phyloP scores from a whole-genome alignment of 2,888 invertebrate species.

The Hirtodrosophila cameraria region DNA sequence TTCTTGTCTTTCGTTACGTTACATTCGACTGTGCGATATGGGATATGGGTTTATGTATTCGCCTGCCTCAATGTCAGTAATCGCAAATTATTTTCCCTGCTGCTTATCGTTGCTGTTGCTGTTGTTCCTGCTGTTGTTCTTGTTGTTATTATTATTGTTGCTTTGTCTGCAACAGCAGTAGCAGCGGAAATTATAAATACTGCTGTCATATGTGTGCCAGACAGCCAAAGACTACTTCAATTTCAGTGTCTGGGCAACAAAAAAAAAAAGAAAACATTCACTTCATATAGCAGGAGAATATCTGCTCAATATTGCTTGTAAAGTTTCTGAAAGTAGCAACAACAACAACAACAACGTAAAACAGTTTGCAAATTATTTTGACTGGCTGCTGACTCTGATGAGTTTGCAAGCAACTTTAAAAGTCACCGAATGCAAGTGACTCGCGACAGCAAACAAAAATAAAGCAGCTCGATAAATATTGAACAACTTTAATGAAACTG shows the following conservation, averaged over 20 bases:
- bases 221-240: slow-evolving; percentile 55
- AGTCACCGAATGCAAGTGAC: slow-evolving; percentile 57
- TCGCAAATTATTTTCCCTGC: slow-evolving; percentile 68
- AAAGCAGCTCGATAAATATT: slow-evolving; percentile 31
- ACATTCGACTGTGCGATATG: slow-evolving; percentile 50
- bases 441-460: slow-evolving; percentile 28
- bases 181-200: slow-evolving; percentile 76
- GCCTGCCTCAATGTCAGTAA: slow-evolving; percentile 56
- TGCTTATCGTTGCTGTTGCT: slow-evolving; percentile 28
- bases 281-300: slow-evolving; percentile 23
- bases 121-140: slow-evolving; percentile 7
- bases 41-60: slow-evolving; percentile 41
- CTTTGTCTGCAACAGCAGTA: slow-evolving; percentile 54
- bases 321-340: slow-evolving; percentile 47
- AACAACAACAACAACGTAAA: slow-evolving; percentile 24
- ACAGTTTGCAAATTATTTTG: slow-evolving; percentile 64
- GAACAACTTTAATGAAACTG: slow-evolving; percentile 50
- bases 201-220: slow-evolving; percentile 70
- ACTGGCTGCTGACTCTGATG: slow-evolving; percentile 54
- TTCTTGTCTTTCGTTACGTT: slow-evolving; percentile 63
- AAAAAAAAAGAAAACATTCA: slow-evolving; percentile 12
- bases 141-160: slow-evolving; percentile 35
- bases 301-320: slow-evolving; percentile 47
- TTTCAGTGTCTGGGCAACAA: slow-evolving; percentile 36
- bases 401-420: slow-evolving; percentile 56